Base-by-base conservation (phyloP, 2,888 invertebrate genomes). In the Stenodera caucasica region DNA sequence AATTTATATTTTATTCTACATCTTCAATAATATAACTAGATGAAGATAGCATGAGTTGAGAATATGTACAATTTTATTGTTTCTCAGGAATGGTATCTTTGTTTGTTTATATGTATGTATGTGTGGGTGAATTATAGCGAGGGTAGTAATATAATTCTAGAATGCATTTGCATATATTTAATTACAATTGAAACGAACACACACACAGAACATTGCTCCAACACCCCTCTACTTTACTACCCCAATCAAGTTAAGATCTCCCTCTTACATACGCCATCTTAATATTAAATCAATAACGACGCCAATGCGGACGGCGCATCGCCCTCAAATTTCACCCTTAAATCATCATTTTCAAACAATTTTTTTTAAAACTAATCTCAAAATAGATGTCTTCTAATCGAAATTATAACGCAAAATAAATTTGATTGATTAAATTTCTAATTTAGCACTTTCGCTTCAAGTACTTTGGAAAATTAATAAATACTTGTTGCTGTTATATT, bases 111-210 rank as follows among this genome's bases (percentile, higher is more conserved):
- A n/a, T n/a, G n/a, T n/a, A n/a, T n/a, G n/a, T n/a, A n/a, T 26
- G 26, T 26, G 6, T 26, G 6, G 3, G 26, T 26, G 26, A 7
- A 26, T 7, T 26, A 26, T 26, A 26, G 57, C 51, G 57, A 51
- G 64, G 64, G 65, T 52, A 65, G 61, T 58, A 61, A 65, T 64
- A 69, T 72, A 71, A 72, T 71, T 70, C 72, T 59, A 66, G 72
- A 71, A 71, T 71, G 68, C 70, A 71, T 72, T 72, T 72, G 70
- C 72, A 72, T 72, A 72, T 70, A 71, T 72, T 72, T 72, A 72
- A 72, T 72, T 72, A 71, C 68, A 63, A 63, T 64, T 66, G 68
- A 70, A 72, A 72, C 71, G 69, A 70, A 69, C 70, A 62, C 53
- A 67, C 64, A 58, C 60, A 32, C 29, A 45, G 54, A 40, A 26